Evolutionary conservation across 2,797 vertebrate species (phyloP), one percentile per base, ranked within the genome.

Genomic region (Pelochelys cantorii): DNA sequence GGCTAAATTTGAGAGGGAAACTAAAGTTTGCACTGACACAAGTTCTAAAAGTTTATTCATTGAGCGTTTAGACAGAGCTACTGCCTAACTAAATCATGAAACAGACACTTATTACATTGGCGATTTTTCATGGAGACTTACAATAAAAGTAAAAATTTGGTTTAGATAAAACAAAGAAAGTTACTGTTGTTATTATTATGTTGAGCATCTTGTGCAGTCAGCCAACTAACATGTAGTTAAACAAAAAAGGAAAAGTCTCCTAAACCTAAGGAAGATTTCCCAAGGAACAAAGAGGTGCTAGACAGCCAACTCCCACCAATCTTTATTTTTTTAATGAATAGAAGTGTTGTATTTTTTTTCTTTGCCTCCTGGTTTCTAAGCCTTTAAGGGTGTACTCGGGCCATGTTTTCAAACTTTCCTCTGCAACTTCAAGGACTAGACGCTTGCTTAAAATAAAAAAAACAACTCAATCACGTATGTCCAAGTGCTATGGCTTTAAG

Each of bases 11-110:
- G 53, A 92, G 59, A 82, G 89, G 88, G n/a, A 79, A 29, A 7
- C 11, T 23, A 90, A 93, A 92, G 34, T 81, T 88, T 84, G 52
- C 81, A 91, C 53, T 90, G 56, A 81, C 14, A 13, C 42, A 79
- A 8, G 6, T 80, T 13, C 37, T 53, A 83, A 10, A 83, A 85
- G 22, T 85, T 84, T 85, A 83, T 89, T 87, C 9, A 59, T 5
- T 89, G 6, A 71, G 65, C 37, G 22, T 86, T 91, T 79, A 71
- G 68, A 86, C 37, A 80, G 12, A 91, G 2, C 54, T 23, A 77
- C 74, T 83, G 27, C 27, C 81, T 22, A 91, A 68, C 77, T 71
- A 9, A 89, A 5, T 23, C 4, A 37, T 87, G 88, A 84, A 78
- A 18, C 10, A n/a, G n/a, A 22, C 11, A 48, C 2, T 20, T 71